A percentile compares a stretch with the other conserved stretches of the same genome.
Evolutionary conservation across 2,797 vertebrate genomes (phyloP).

Genomic region (Halcyon chelicuti): DNA sequence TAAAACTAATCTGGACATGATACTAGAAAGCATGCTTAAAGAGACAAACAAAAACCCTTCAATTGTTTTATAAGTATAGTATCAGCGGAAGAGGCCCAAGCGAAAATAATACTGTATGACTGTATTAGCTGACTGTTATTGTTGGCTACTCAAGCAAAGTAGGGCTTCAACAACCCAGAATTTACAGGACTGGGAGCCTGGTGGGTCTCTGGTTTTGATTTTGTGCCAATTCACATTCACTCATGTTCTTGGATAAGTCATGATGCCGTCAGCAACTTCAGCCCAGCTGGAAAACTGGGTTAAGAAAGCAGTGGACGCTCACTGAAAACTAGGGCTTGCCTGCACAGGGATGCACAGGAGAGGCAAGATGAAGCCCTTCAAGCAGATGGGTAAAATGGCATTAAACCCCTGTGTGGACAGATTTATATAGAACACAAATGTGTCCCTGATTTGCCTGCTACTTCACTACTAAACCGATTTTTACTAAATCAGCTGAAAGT

Average conservation of each 20-base stretch:
- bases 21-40: neutral
- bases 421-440: neutral
- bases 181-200: slow-evolving; percentile 14
- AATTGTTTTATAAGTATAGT: neutral
- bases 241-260: slow-evolving; percentile 24
- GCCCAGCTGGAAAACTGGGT: slow-evolving; percentile 40
- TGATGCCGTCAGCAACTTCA: slow-evolving; percentile 8
- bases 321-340: slow-evolving; percentile 2
- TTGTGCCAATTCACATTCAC: slow-evolving; percentile 29
- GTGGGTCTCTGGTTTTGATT: slow-evolving; percentile 27
- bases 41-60: slow-evolving; percentile 12
- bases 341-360: neutral
- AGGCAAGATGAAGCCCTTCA: neutral
- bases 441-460: neutral
- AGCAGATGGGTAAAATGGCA: neutral
- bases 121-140: slow-evolving; percentile 16
- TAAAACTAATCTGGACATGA: slow-evolving; percentile 9
- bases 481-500: slow-evolving; percentile 33
- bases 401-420: neutral
- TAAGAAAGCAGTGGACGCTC: slow-evolving; percentile 31
- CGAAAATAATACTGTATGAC: slow-evolving; percentile 5
- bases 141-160: slow-evolving; percentile 35
- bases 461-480: slow-evolving; percentile 17
- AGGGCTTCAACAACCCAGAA: slow-evolving; percentile 16
- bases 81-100: neutral